phyloP scores from a whole-genome alignment of 1,140 invertebrate genomes.

The Anoplophora glabripennis region DNA sequence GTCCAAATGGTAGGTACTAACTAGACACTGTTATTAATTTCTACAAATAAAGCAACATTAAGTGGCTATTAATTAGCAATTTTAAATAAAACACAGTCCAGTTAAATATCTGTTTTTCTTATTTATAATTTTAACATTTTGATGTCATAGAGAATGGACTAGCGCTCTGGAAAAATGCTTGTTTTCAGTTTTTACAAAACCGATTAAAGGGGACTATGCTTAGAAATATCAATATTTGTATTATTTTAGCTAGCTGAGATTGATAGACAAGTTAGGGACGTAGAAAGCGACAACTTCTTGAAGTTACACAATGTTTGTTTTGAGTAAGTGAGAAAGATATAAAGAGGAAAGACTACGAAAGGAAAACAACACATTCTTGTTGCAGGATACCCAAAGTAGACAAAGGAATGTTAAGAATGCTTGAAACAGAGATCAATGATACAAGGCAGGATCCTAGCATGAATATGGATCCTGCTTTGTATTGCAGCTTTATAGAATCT shows the following conservation, averaged over 20 bases:
- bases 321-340: constrained; percentile 51
- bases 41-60: no score
- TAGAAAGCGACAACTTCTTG: constrained; percentile 41
- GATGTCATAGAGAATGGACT: no score
- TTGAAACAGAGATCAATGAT: constrained; percentile 21
- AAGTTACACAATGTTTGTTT: constrained; percentile 64
- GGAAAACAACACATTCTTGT: constrained; percentile 1
- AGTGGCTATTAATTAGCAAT: no score
- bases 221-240: neutral
- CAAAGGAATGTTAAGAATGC: constrained; percentile 26
- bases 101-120: no score
- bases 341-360: neutral
- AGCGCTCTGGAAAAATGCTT: no score
- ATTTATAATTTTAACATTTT: no score
- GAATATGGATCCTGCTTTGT: constrained; percentile 28
- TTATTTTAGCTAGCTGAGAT: constrained; percentile 36
- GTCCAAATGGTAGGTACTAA: no score
- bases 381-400: constrained; percentile 50
- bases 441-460: constrained; percentile 31
- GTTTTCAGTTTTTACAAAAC: no score
- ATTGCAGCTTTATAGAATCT: constrained; percentile 37
- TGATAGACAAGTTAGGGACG: constrained; percentile 30
- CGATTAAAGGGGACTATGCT: no score
- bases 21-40: neutral
- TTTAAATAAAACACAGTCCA: no score